A percentile compares a stretch with the other conserved stretches of the same genome.
Evolutionary conservation across 1,140 invertebrate genomes (phyloP).

Genomic region (Panagrolaimus sp.): DNA sequence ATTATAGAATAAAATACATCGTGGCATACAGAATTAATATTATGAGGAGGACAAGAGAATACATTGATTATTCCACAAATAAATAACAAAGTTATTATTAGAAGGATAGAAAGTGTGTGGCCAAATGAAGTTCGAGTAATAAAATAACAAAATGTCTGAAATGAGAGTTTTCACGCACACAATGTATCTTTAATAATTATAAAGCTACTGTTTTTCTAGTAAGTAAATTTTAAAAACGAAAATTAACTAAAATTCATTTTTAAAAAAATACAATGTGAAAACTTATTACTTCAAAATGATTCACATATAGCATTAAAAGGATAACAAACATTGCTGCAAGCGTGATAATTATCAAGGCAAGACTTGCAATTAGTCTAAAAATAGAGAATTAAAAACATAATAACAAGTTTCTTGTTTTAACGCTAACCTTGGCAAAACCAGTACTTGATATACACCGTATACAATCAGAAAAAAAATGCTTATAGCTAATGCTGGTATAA

Average conservation of each 20-base stretch:
- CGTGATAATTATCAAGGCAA: slow-evolving; percentile 44
- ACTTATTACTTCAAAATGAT: slow-evolving; percentile 48
- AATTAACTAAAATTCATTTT: too few relatives aligned
- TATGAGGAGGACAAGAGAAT: slow-evolving; percentile 11
- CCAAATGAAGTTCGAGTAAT: slow-evolving; percentile 51
- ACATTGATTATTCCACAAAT: slow-evolving; percentile 58
- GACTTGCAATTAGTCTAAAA: slow-evolving; percentile 44
- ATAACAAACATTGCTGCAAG: slow-evolving; percentile 51
- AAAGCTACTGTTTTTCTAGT: too few relatives aligned
- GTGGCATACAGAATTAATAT: slow-evolving; percentile 31
- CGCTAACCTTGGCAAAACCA: slow-evolving; percentile 33
- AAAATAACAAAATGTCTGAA: slow-evolving; percentile 57
- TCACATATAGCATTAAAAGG: slow-evolving; percentile 52
- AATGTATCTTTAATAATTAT: too few relatives aligned
- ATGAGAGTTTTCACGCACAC: too few relatives aligned
- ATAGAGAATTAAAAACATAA: too few relatives aligned
- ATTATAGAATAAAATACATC: slow-evolving; percentile 46
- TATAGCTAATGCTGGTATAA: slow-evolving; percentile 54
- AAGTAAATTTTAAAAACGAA: too few relatives aligned
- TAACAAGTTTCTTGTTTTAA: too few relatives aligned
- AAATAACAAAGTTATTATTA: slow-evolving; percentile 49
- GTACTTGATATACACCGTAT: slow-evolving; percentile 50
- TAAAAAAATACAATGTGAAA: too few relatives aligned
- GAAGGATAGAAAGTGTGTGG: slow-evolving; percentile 53
- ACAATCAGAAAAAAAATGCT: slow-evolving; percentile 53